A percentile compares a stretch with the other conserved stretches of the same genome.
phyloP scores from a whole-genome alignment of 2,797 vertebrate species.

The Kryptopterus vitreolus region DNA sequence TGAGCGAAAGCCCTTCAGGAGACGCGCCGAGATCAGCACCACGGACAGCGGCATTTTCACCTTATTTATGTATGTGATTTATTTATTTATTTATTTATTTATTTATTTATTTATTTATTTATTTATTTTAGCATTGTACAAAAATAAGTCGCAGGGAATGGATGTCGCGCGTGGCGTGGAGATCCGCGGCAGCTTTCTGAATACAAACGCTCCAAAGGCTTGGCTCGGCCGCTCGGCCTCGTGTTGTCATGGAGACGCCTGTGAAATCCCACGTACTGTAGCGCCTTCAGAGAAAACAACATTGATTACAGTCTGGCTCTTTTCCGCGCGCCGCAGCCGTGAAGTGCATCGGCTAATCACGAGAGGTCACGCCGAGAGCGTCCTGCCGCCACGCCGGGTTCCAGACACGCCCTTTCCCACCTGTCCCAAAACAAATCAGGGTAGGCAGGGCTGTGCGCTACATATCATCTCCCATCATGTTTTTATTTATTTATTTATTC shows the following conservation, averaged over 20 bases:
- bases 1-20: too few species aligned
- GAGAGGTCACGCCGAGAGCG: not conserved
- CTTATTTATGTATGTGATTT: too few species aligned
- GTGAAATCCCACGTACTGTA: constrained; percentile 40
- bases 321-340: not conserved
- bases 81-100: too few species aligned
- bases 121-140: too few species aligned
- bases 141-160: too few species aligned
- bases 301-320: constrained; percentile 31
- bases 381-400: not conserved
- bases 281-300: constrained; percentile 9
- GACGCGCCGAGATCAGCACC: too few species aligned
- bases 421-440: not conserved
- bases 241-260: constrained; percentile 34
- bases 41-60: too few species aligned
- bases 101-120: too few species aligned
- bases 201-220: not conserved
- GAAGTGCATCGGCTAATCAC: constrained; percentile 34
- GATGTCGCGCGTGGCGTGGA: not conserved
- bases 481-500: too few species aligned
- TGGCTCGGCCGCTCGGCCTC: constrained; percentile 8
- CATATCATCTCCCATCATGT: too few species aligned
- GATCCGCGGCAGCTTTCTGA: not conserved
- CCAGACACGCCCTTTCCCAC: not conserved
- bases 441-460: not conserved